A percentile compares a stretch with the other conserved stretches of the same genome.
phyloP scores from a whole-genome alignment of 1,140 invertebrate genomes.

The Ctenoplectra terminalis region DNA sequence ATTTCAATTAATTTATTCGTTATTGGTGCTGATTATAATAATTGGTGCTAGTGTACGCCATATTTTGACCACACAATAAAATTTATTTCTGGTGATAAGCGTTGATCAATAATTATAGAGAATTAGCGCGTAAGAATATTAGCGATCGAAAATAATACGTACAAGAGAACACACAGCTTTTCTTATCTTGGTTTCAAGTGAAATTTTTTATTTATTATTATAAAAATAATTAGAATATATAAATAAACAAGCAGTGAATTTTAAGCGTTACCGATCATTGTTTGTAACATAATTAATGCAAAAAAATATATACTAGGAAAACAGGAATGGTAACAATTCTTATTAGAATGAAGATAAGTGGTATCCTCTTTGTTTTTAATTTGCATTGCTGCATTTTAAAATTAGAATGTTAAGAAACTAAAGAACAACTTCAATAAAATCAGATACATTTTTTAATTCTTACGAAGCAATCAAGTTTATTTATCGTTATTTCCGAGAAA shows the following conservation, averaged over 20 bases:
- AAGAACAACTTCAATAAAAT: neutral
- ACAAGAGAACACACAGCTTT: too few species aligned
- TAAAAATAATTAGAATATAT: neutral
- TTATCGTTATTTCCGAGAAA: too few species aligned
- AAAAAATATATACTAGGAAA: neutral
- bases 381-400: neutral
- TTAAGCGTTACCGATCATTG: neutral
- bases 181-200: neutral
- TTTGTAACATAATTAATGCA: neutral
- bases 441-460: too few species aligned
- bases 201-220: neutral
- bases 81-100: conserved; percentile 35
- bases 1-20: conserved; percentile 32
- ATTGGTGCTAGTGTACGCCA: conserved; percentile 56
- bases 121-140: conserved; percentile 29
- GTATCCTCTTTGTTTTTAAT: neutral
- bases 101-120: conserved; percentile 35
- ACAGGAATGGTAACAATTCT: neutral
- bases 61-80: conserved; percentile 22
- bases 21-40: conserved; percentile 59
- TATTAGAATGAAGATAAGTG: neutral
- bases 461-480: too few species aligned
- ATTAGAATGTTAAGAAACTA: neutral
- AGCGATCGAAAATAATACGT: neutral
- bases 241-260: neutral